Conservation (phyloP, 2,797 vertebrate genomes). For the Clarias fuscus region DNA sequence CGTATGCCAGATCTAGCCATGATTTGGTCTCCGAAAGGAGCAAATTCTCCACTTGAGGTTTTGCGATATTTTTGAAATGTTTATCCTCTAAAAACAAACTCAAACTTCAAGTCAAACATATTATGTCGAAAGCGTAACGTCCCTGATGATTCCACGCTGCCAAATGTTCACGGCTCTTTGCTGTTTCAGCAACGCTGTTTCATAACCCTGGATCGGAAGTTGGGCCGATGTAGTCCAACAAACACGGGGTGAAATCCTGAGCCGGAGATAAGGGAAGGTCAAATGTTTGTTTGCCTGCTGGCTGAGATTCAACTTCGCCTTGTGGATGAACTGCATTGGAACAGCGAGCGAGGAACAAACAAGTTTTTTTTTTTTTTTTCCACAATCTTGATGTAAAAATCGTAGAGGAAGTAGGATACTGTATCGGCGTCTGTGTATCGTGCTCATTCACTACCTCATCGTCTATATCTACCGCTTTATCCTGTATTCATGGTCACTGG, state of each 20-base stretch:
- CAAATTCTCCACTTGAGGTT: slow-evolving; percentile 39
- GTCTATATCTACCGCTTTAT: too few relatives aligned
- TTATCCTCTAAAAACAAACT: slow-evolving; percentile 50
- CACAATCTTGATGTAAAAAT: slow-evolving; percentile 1
- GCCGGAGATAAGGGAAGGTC: slow-evolving; percentile 49
- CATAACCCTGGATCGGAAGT: slow-evolving; percentile 53
- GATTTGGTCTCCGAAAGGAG: slow-evolving; percentile 27
- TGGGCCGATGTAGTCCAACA: slow-evolving; percentile 46
- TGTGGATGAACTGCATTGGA: slow-evolving; percentile 38
- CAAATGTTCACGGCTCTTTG: slow-evolving; percentile 32
- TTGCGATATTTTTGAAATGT: slow-evolving; percentile 35
- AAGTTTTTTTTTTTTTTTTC: slow-evolving; percentile 25
- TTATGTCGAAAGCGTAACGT: slow-evolving; percentile 33
- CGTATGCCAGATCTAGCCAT: slow-evolving; percentile 4
- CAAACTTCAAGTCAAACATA: slow-evolving; percentile 32
- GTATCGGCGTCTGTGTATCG: slow-evolving; percentile 29
- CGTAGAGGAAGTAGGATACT: slow-evolving; percentile 26
- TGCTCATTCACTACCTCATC: too few relatives aligned
- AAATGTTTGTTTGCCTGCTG: slow-evolving; percentile 48
- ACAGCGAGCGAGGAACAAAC: not conserved
- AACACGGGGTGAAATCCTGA: slow-evolving; percentile 43
- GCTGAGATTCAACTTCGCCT: slow-evolving; percentile 16
- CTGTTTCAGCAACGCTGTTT: slow-evolving; percentile 42
- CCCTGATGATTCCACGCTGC: slow-evolving; percentile 25
- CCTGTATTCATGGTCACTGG: too few relatives aligned